Evolutionary conservation across 2,888 invertebrate species (phyloP), one percentile per base, ranked within the genome.

Genomic region (Cheilosia pagana): DNA sequence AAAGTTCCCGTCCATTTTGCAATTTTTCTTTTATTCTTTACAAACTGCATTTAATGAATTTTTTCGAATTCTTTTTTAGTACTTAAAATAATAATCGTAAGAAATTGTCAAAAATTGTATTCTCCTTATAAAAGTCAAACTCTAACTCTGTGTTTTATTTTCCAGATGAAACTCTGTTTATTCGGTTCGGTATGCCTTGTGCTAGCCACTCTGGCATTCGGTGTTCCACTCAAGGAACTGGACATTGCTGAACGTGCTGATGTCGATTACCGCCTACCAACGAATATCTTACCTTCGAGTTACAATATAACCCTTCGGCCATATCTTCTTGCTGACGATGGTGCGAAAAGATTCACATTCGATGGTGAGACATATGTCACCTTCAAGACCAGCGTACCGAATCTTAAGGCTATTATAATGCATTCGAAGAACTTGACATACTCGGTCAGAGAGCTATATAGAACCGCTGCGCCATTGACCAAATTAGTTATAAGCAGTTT

Each of bases 271-370:
- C 89, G 91, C 28, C 82, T 92, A 12, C 85, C 89, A 4, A 35
- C 55, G 2, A 90, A 89, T 0, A 92, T 94, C 0, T 76, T 72
- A 1, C 95, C 95, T 0, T 87, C 86, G 0, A 90, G 90, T n/a
- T 95, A 95, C 86, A 90, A 92, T 31, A 91, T 95, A 0, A 87
- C 90, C 0, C 87, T 95, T 5, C 91, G 90, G 0, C 94, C 94
- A 0, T 92, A 93, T 85, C 92, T 94, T 3, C 90, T 92, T 25
- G 87, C 87, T 14, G 75, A n/a, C 45, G 90, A 90, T 82, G 83
- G 79, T 0, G 62, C 16, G 2, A 88, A 88, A 6, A 87, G 70
- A 10, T 92, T 92, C 63, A 91, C 88, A 1, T 92, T 92, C 65
- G 90, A 91, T 72, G 92, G 91, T 8, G 89, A 89, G 62, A 90